Evolutionary conservation across 2,888 invertebrate species (phyloP).

Genomic region (Odontocolon sp.): DNA sequence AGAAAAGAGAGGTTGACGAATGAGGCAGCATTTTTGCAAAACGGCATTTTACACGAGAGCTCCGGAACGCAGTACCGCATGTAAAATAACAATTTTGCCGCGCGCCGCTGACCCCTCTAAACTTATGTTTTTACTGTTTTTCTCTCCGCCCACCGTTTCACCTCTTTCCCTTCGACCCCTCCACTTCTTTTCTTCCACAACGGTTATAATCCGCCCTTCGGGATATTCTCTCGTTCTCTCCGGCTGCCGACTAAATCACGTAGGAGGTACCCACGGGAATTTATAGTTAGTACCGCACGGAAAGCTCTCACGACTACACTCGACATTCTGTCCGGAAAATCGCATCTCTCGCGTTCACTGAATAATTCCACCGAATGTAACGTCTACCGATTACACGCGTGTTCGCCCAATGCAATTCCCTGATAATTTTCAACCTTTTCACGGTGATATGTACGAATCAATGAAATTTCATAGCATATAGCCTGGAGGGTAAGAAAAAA

Average conservation of each 20-base stretch:
- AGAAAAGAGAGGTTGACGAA: not conserved
- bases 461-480: slow-evolving; percentile 2
- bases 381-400: slow-evolving; percentile 34
- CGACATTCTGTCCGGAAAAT: slow-evolving; percentile 60
- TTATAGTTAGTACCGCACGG: slow-evolving; percentile 68
- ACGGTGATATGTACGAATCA: not conserved
- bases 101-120: slow-evolving; percentile 25
- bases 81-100: slow-evolving; percentile 71
- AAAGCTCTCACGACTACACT: slow-evolving; percentile 24
- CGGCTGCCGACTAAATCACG: slow-evolving; percentile 69
- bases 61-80: slow-evolving; percentile 64
- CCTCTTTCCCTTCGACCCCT: slow-evolving; percentile 43
- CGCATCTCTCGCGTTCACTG: slow-evolving; percentile 54
- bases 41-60: slow-evolving; percentile 65
- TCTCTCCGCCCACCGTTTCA: slow-evolving; percentile 21
- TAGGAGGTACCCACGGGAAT: slow-evolving; percentile 64
- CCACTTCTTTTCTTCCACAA: slow-evolving; percentile 41
- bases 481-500: no score
- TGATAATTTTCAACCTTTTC: slow-evolving; percentile 1
- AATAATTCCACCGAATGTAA: slow-evolving; percentile 64
- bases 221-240: slow-evolving; percentile 46
- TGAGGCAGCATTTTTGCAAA: slow-evolving; percentile 65
- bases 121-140: slow-evolving; percentile 45
- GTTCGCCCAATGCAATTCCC: slow-evolving; percentile 41
- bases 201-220: slow-evolving; percentile 53